Evolutionary conservation across 2,888 invertebrate genomes (phyloP), one percentile per base, ranked within the genome.

Genomic region (Pollenia griseotomentosa): DNA sequence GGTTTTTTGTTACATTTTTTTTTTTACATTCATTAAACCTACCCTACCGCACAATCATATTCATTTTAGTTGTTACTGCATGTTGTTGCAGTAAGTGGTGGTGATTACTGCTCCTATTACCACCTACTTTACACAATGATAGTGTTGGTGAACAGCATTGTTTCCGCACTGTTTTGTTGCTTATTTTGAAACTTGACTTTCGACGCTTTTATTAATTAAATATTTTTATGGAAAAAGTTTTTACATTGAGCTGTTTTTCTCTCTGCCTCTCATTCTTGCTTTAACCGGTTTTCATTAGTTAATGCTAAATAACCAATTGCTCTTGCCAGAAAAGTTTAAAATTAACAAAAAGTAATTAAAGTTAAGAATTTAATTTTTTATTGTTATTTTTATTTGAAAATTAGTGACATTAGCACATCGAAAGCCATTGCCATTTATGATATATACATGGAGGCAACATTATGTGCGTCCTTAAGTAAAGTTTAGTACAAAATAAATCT

Each of bases 221-320:
- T 83, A 82, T 74, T 86, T 86, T 86, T 74, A 86, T 86, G 63
- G 61, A 63, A 46, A 83, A 86, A 82, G 74, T 86, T 86, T 86
- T 78, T 74, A 46, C 14, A 75, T 68, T 65, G 2, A 16, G 40
- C 2, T 23, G 16, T 53, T 66, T 53, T 53, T 48, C n/a, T 57
- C 14, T 44, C 19, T 8, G 6, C 33, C 33, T 8, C 23, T 16
- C 14, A n/a, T 23, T 14, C 19, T 40, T 46, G 33, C 33, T 68
- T 48, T 78, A 42, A 23, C 14, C 19, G 9, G n/a, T 19, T 44
- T 65, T 53, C 51, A 42, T 42, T 53, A 68, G 55, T 59, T 40
- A 10, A 59, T 40, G n/a, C 46, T 14, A 78, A 57, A 63, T 46
- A 68, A 40, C 40, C 51, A 71, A 46, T 19, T 70, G 70, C 14